Percentiles rank a stretch among this genome's conserved stretches.
phyloP scores from a whole-genome alignment of 1,140 invertebrate genomes.

The silkworm (Bombyx mori) region ASM3026992v2 NC_085117.1:13118001-13118500 shows the following conservation, averaged over 20 bases:
- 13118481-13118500: constrained; percentile 12
- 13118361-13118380: constrained; percentile 23
- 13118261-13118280: background rate
- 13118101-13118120: too few relatives aligned
- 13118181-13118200: too few relatives aligned
- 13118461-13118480: background rate
- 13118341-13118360: constrained; percentile 44
- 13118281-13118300: background rate
- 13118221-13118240: too few relatives aligned
- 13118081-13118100: too few relatives aligned
- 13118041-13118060: background rate
- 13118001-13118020: constrained; percentile 34
- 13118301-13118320: constrained; percentile 8
- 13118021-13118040: constrained; percentile 22
- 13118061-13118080: too few relatives aligned
- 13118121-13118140: too few relatives aligned
- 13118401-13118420: constrained; percentile 60
- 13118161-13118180: too few relatives aligned
- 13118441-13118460: constrained; percentile 1
- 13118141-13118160: too few relatives aligned
- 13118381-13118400: constrained; percentile 64
- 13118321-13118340: constrained; percentile 31
- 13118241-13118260: too few relatives aligned
- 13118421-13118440: constrained; percentile 50
- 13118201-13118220: too few relatives aligned